Evolutionary conservation across 2,888 invertebrate genomes (phyloP).

Genomic region (Drosophila macrospina): DNA sequence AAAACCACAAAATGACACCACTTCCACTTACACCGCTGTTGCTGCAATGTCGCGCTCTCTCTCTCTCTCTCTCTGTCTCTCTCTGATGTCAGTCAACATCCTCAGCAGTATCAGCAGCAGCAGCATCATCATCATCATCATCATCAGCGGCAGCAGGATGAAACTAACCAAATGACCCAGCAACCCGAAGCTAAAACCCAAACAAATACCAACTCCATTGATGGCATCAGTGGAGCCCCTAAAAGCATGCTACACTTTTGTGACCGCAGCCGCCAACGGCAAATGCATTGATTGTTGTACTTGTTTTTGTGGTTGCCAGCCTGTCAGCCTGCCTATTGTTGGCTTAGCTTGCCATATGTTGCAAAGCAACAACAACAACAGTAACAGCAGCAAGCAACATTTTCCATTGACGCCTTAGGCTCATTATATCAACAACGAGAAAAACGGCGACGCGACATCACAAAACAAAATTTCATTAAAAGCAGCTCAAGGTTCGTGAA

Average conservation of each 20-base stretch:
- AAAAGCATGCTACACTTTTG: constrained; percentile 53
- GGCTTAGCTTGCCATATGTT: constrained; percentile 67
- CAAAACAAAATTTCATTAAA: constrained; percentile 72
- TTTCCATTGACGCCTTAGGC: constrained; percentile 68
- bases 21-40: constrained; percentile 41
- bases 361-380: constrained; percentile 56
- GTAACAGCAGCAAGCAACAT: constrained; percentile 17
- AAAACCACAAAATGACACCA: constrained; percentile 55
- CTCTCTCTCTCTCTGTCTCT: constrained; percentile 4
- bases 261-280: constrained; percentile 18
- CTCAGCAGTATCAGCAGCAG: constrained; percentile 23
- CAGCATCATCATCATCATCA: constrained; percentile 45
- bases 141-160: constrained; percentile 17
- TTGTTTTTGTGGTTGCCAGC: constrained; percentile 34
- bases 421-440: constrained; percentile 48
- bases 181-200: constrained; percentile 28
- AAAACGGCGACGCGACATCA: constrained; percentile 29
- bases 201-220: constrained; percentile 41
- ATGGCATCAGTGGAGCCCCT: constrained; percentile 16
- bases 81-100: constrained; percentile 17
- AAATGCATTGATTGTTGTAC: constrained; percentile 50
- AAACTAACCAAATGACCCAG: constrained; percentile 27
- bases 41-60: constrained; percentile 2
- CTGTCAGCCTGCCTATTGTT: constrained; percentile 8
- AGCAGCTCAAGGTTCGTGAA: constrained; percentile 74